A percentile compares a stretch with the other conserved stretches of the same genome.
Conservation (phyloP, 2,888 invertebrate species). For the Vanessa cardui region DNA sequence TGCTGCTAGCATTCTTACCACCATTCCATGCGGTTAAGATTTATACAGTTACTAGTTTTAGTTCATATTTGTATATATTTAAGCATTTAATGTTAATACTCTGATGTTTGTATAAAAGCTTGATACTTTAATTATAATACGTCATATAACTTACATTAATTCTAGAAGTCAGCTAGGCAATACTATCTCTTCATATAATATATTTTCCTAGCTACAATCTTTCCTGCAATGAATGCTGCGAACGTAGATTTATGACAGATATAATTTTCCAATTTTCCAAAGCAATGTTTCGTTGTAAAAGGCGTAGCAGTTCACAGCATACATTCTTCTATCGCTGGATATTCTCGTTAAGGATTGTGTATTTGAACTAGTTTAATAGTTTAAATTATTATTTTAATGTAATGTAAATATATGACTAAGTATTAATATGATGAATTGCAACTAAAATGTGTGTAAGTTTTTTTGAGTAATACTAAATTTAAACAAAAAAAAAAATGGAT, state of each 20-base stretch:
- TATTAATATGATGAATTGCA: neutral
- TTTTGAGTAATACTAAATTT: too few relatives aligned
- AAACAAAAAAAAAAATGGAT: too few relatives aligned
- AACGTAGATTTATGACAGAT: constrained; percentile 64
- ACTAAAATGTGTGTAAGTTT: neutral
- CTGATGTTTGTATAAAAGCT: too few relatives aligned
- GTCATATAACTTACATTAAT: too few relatives aligned
- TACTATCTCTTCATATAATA: neutral
- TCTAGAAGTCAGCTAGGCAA: neutral
- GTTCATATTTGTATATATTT: too few relatives aligned
- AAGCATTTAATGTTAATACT: too few relatives aligned
- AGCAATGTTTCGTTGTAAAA: constrained; percentile 68
- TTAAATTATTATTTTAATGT: neutral
- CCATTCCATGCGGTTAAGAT: too few relatives aligned
- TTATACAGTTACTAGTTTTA: too few relatives aligned
- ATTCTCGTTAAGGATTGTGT: constrained; percentile 43
- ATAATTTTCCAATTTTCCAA: constrained; percentile 75
- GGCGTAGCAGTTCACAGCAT: constrained; percentile 37
- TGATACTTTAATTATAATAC: too few relatives aligned
- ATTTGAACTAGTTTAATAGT: constrained; percentile 35
- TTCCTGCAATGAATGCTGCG: constrained; percentile 42
- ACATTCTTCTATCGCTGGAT: constrained; percentile 37
- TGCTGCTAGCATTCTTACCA: too few relatives aligned
- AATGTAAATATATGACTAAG: too few relatives aligned
- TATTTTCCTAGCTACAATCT: constrained; percentile 6